Conservation (phyloP, 2,797 vertebrate species). For the Sorex maritimensis region DNA sequence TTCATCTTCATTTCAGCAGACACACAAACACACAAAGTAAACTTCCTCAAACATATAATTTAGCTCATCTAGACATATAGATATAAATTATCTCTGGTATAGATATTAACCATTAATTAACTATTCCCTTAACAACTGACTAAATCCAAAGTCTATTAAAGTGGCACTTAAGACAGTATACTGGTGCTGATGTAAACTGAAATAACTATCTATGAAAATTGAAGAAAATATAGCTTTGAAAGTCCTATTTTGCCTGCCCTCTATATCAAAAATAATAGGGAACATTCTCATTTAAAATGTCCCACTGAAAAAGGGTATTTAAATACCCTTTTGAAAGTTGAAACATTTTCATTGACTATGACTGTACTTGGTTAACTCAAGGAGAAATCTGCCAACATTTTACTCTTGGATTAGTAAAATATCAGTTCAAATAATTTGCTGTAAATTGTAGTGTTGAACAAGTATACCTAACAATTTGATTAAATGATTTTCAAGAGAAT, state of each 20-base stretch:
- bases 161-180: neutral
- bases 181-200: neutral
- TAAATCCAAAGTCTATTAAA: neutral
- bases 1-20: neutral
- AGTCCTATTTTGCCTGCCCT: neutral
- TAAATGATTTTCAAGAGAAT: neutral
- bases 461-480: constrained; percentile 17
- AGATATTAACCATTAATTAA: neutral
- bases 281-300: neutral
- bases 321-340: neutral
- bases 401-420: constrained; percentile 33
- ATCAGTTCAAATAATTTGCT: neutral
- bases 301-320: neutral
- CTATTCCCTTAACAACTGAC: neutral
- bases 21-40: neutral
- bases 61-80: neutral
- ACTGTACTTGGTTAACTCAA: neutral
- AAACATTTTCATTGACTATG: neutral
- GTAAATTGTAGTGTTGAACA: constrained; percentile 17
- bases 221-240: neutral
- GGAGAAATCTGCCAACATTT: neutral
- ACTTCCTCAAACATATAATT: neutral
- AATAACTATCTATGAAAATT: neutral
- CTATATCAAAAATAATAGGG: neutral
- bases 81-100: neutral